Evolutionary conservation across 2,113 vertebrate genomes (phyloP), one percentile per base, ranked within the genome.

Genomic region (Arizona elegans): DNA sequence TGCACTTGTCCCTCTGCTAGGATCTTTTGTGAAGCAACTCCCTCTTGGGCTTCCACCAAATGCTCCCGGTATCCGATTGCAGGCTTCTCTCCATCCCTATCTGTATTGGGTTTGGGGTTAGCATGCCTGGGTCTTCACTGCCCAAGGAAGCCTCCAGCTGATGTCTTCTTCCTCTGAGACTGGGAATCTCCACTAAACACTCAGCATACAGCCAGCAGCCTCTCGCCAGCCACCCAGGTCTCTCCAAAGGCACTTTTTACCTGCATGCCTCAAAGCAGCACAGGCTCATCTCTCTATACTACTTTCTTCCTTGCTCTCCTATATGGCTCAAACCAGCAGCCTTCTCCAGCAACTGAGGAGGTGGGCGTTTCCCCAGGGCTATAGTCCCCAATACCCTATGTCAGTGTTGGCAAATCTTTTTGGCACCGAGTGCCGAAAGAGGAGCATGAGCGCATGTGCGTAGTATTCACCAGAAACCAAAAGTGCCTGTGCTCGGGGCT

Each of bases 401-500:
- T 50, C 47, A 50, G 47, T 50, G 47, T 50, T 50, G 47, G 47
- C 47, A 0, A 50, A 50, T 6, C 47, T 50, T 50, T 50, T 50
- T 1, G 6, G 47, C 43, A 47, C 3, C 43, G 3, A 47, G 43
- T 47, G 43, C 47, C 1, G 47, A 50, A 50, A 6, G 0, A 50
- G 47, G 47, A 50, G 47, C 47, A 50, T 50, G 47, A 6, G 5
- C 47, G 5, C 1, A 50, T 50, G 47, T 0, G 5, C 47, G 47
- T 1, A 50, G 47, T 50, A 7, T 7, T 0, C 47, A 50, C 47
- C 47, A 50, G 47, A 50, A 50, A 50, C 47, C 0, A 0, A 7
- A 50, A 50, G 47, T 1, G 47, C 47, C 5, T 50, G 0, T 50
- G 47, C 47, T 50, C 1, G 6, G 47, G 5, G 47, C 0, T 0